Percentiles rank a stretch among this genome's conserved stretches.
phyloP scores from a whole-genome alignment of 1,140 invertebrate genomes.

The Prorops nasuta region DNA sequence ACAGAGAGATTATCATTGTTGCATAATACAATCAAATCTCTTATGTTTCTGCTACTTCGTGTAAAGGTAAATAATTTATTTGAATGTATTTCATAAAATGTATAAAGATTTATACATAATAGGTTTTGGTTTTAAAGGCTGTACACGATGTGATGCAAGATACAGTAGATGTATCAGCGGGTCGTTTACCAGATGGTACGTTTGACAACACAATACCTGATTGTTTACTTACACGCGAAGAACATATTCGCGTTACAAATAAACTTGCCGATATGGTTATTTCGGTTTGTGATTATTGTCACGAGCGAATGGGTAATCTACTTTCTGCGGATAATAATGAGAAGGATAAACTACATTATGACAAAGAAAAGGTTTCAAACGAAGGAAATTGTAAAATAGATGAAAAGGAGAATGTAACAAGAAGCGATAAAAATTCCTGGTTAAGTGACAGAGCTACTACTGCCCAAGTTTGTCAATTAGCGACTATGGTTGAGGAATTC shows the following conservation, averaged over 20 bases:
- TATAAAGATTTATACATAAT: not conserved
- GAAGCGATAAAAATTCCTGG: constrained; percentile 54
- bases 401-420: constrained; percentile 39
- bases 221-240: constrained; percentile 68
- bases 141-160: constrained; percentile 73
- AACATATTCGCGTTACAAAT: constrained; percentile 65
- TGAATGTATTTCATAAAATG: constrained; percentile 1
- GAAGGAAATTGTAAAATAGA: constrained; percentile 30
- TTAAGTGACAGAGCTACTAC: constrained; percentile 63
- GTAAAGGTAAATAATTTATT: constrained; percentile 58
- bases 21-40: constrained; percentile 66
- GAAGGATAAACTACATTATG: constrained; percentile 56
- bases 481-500: constrained; percentile 78
- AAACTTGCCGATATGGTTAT: constrained; percentile 76
- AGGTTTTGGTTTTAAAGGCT: constrained; percentile 47
- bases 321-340: constrained; percentile 74
- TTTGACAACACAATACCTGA: constrained; percentile 56
- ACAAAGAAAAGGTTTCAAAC: constrained; percentile 35
- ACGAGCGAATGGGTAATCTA: constrained; percentile 85
- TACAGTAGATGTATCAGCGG: constrained; percentile 63
- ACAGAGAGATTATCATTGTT: constrained; percentile 80
- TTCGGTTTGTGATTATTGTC: constrained; percentile 85
- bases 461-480: constrained; percentile 76
- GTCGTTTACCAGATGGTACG: constrained; percentile 43
- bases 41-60: constrained; percentile 59